Evolutionary conservation across 2,113 vertebrate species (phyloP).

Genomic region (Corydoras maculifer): DNA sequence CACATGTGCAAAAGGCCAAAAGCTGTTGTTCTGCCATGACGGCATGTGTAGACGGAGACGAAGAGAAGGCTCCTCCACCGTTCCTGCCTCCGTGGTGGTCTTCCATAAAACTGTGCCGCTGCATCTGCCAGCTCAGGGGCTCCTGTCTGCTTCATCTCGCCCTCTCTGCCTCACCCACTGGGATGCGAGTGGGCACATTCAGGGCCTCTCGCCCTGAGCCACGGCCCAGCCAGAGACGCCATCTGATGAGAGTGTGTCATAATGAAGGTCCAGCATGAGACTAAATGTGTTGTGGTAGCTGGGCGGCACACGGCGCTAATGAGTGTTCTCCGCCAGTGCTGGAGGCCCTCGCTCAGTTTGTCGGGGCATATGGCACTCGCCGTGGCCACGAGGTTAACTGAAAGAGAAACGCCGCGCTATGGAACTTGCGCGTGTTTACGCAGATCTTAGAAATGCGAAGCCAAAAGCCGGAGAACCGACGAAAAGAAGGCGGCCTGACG

Average conservation of each 20-base stretch:
- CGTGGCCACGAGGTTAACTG: constrained; percentile 53
- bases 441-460: too few relatives aligned
- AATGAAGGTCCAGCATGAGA: constrained; percentile 99
- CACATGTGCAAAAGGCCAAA: constrained; percentile 24
- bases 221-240: constrained; percentile 77
- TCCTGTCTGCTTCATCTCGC: constrained; percentile 50
- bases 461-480: too few relatives aligned
- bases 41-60: constrained; percentile 42
- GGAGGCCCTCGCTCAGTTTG: constrained; percentile 71
- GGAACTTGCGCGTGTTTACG: too few relatives aligned
- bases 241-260: constrained; percentile 97
- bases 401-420: not conserved
- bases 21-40: constrained; percentile 38
- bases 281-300: constrained; percentile 94
- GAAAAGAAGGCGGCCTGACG: too few relatives aligned
- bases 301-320: constrained; percentile 94
- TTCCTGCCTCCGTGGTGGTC: constrained; percentile 60
- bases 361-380: constrained; percentile 89
- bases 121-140: constrained; percentile 75
- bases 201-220: constrained; percentile 66
- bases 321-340: constrained; percentile 81
- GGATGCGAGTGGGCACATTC: constrained; percentile 64
- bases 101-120: constrained; percentile 68
- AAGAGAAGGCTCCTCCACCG: constrained; percentile 47
- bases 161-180: constrained; percentile 66